Conservation (phyloP, 2,888 invertebrate genomes). For the Arrhopalites spinosus region DNA sequence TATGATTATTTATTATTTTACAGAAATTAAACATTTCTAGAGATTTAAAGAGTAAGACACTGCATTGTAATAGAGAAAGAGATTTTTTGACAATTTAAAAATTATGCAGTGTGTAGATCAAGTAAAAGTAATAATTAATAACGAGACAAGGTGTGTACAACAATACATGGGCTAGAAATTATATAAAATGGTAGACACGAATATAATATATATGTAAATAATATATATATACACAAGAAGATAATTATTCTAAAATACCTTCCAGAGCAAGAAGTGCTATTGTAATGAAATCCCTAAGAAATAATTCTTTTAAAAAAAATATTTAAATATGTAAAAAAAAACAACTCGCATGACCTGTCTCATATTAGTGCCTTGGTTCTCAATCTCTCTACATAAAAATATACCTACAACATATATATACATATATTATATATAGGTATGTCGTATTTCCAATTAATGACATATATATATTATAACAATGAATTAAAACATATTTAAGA, state of each 20-base stretch:
- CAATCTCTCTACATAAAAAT: background rate
- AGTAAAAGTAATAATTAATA: background rate
- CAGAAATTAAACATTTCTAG: background rate
- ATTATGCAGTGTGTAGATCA: background rate
- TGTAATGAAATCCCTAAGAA: too few relatives aligned
- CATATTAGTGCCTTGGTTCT: constrained; percentile 17
- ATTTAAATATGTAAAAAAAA: background rate
- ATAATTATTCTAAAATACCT: too few relatives aligned
- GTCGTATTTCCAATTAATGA: too few relatives aligned
- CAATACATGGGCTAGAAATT: background rate
- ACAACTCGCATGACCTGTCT: constrained; percentile 12
- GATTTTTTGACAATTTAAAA: background rate
- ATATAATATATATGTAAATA: too few relatives aligned
- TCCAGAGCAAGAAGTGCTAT: too few relatives aligned
- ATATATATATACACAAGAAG: too few relatives aligned
- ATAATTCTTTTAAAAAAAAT: background rate
- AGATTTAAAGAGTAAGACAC: background rate
- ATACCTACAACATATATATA: too few relatives aligned
- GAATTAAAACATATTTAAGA: too few relatives aligned
- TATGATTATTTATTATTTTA: background rate
- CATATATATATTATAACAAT: too few relatives aligned
- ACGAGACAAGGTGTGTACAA: constrained; percentile 6
- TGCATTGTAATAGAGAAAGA: constrained; percentile 11
- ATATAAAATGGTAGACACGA: too few relatives aligned
- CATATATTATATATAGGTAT: too few relatives aligned